These are phyloP conservation scores for Sebastes elongatus DNA, from an alignment of 2,797 vertebrate genomes.

Conservation along the genomic window DNA sequence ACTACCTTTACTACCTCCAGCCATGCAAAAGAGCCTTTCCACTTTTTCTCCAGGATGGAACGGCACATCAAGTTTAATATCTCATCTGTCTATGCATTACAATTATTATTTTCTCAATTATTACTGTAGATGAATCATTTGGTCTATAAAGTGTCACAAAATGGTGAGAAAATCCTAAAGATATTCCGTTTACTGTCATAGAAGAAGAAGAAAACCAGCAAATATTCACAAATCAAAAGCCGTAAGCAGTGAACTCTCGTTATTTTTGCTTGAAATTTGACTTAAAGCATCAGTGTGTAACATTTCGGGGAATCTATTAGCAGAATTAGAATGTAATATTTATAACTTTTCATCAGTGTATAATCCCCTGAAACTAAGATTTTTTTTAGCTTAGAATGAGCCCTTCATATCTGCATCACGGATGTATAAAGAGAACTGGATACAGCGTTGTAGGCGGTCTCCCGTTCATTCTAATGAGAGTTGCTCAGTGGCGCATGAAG, in stretches of 20 bases:
- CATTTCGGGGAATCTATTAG: background rate
- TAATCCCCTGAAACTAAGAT: background rate
- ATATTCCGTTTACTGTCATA: background rate
- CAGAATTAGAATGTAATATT: too few relatives aligned
- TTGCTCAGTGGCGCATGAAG: too few relatives aligned
- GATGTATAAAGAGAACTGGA: background rate
- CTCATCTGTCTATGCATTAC: background rate
- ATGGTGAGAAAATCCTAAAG: background rate
- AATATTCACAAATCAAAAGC: background rate
- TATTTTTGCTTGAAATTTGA: background rate
- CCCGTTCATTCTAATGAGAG: too few relatives aligned
- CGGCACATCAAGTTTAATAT: background rate
- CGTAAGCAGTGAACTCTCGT: too few relatives aligned
- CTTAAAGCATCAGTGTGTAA: background rate
- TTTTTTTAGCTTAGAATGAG: background rate
- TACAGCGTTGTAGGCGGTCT: background rate
- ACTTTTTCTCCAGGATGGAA: background rate
- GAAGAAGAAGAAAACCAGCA: background rate
- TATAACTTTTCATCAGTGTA: background rate
- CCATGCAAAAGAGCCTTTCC: background rate
- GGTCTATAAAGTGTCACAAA: background rate
- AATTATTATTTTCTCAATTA: background rate
- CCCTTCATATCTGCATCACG: too few relatives aligned
- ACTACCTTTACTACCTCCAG: background rate
- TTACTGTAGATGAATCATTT: background rate